Evolutionary conservation across 2,888 invertebrate genomes (phyloP).

Genomic region (Oligia latruncula): DNA sequence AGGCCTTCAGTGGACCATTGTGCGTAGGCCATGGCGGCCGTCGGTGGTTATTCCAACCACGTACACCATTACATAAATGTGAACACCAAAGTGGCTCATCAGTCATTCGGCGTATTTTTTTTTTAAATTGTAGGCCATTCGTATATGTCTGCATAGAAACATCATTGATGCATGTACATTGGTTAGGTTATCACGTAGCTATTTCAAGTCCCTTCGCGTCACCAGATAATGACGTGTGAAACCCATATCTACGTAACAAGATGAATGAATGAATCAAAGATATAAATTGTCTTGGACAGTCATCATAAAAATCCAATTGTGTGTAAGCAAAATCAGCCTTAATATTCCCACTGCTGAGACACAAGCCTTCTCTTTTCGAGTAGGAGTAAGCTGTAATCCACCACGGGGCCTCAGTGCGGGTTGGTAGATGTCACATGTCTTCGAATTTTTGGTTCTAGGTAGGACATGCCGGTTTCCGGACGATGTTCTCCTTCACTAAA

Average conservation of each 20-base stretch:
- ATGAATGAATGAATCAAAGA: constrained; percentile 28
- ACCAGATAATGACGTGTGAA: constrained; percentile 29
- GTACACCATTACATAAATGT: constrained; percentile 46
- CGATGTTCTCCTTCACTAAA: neutral
- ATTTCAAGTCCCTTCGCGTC: neutral
- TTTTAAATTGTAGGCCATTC: constrained; percentile 28
- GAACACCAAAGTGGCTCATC: constrained; percentile 38
- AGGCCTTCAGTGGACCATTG: no score
- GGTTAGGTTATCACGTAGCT: neutral
- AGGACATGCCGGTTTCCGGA: neutral
- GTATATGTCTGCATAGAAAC: constrained; percentile 9
- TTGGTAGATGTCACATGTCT: neutral
- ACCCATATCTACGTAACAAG: constrained; percentile 5
- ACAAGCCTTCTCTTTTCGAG: neutral
- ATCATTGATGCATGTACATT: constrained; percentile 23
- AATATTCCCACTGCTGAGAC: neutral
- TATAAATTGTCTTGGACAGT: constrained; percentile 16
- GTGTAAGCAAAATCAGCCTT: neutral
- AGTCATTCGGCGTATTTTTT: constrained; percentile 21
- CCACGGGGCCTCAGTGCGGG: neutral
- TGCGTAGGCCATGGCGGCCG: no score
- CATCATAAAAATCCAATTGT: constrained; percentile 9
- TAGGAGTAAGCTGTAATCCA: neutral
- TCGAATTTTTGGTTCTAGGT: neutral
- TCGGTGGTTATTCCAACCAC: no score